A percentile compares a stretch with the other conserved stretches of the same genome.
phyloP scores from a whole-genome alignment of 2,113 vertebrate species.

The Psephotus haematonotus region DNA sequence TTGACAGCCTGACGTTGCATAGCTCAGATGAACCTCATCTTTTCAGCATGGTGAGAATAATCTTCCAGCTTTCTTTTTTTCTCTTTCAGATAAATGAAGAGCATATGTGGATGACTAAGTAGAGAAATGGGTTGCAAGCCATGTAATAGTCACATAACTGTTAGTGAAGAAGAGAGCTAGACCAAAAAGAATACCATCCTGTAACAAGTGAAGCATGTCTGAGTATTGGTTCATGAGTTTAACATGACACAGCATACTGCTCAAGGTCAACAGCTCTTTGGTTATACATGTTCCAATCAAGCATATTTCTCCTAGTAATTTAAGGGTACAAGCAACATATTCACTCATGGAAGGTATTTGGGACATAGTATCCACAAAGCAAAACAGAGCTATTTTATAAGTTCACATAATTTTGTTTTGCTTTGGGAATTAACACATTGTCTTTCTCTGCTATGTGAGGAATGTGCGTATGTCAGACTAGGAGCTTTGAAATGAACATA shows the following conservation, averaged over 20 bases:
- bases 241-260: background rate
- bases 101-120: background rate
- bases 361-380: background rate
- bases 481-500: background rate
- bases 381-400: background rate
- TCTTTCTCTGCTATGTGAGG: background rate
- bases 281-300: background rate
- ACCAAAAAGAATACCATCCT: background rate
- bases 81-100: background rate
- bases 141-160: background rate
- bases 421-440: background rate
- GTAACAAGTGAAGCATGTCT: background rate
- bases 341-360: background rate
- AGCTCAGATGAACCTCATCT: background rate
- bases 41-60: background rate
- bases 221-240: background rate
- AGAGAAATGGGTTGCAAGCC: background rate
- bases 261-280: background rate
- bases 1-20: background rate
- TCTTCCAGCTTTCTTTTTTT: background rate
- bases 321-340: background rate
- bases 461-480: background rate
- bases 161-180: background rate
- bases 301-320: background rate
- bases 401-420: background rate